A percentile compares a stretch with the other conserved stretches of the same genome.
phyloP scores from a whole-genome alignment of 2,888 invertebrate species.

The Lasioglossum lativentre region DNA sequence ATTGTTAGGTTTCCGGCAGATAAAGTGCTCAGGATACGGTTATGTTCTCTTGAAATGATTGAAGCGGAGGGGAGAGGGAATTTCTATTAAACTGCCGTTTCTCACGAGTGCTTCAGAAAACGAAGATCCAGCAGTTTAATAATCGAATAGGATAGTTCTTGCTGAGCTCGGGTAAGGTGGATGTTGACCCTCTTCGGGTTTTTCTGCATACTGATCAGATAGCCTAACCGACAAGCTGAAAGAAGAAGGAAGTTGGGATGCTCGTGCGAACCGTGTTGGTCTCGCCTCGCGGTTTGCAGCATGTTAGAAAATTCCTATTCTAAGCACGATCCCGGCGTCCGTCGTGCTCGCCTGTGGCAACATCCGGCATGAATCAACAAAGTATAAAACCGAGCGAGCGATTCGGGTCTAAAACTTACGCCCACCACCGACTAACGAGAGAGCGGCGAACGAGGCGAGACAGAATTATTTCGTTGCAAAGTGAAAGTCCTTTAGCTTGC shows the following conservation, averaged over 20 bases:
- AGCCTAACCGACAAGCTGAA: not conserved
- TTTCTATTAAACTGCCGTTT: not conserved
- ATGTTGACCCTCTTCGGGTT: not conserved
- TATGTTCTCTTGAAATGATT: not conserved
- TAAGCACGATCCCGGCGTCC: conserved; percentile 72
- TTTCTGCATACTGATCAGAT: conserved; percentile 8
- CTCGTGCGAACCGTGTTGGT: conserved; percentile 8
- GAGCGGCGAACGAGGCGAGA: conserved; percentile 75
- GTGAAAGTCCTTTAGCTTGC: conserved; percentile 74
- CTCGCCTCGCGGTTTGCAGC: conserved; percentile 39
- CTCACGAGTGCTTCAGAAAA: not conserved
- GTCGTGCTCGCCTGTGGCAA: conserved; percentile 79
- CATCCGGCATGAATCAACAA: conserved; percentile 84
- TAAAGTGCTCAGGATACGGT: not conserved
- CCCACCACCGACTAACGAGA: conserved; percentile 70
- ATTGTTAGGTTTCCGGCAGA: not conserved
- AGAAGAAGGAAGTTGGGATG: conserved; percentile 38
- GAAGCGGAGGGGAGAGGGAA: not conserved
- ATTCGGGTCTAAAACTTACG: conserved; percentile 74
- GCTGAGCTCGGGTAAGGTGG: not conserved
- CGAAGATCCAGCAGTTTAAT: not conserved
- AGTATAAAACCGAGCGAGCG: conserved; percentile 78
- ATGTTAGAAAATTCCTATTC: conserved; percentile 73
- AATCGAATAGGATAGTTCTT: not conserved
- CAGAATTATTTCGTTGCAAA: conserved; percentile 76